Percentiles rank a stretch among this genome's conserved stretches.
phyloP scores from a whole-genome alignment of 2,113 vertebrate genomes.

The Mugil cephalus region DNA sequence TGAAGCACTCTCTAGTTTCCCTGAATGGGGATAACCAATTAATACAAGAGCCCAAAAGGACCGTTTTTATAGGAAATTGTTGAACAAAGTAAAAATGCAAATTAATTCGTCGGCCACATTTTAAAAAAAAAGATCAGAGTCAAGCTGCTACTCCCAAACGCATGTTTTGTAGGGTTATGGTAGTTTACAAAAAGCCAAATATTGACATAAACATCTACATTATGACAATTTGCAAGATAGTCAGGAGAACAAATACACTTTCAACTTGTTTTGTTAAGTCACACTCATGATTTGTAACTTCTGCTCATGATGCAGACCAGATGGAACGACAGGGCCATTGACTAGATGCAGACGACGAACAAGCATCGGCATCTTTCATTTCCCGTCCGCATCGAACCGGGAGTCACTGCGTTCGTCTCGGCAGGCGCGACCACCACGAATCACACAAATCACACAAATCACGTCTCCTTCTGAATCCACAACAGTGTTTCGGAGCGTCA shows the following conservation, averaged over 20 bases:
- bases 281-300: no score
- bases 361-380: background rate
- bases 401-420: constrained; percentile 27
- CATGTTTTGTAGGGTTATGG: no score
- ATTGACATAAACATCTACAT: no score
- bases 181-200: no score
- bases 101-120: background rate
- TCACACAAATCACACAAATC: constrained; percentile 75
- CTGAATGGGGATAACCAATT: constrained; percentile 1
- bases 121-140: background rate
- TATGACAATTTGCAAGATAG: no score
- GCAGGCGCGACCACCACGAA: constrained; percentile 37
- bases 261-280: no score
- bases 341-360: background rate
- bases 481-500: constrained; percentile 70
- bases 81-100: accelerated
- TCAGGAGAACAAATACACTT: no score
- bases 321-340: no score
- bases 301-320: no score
- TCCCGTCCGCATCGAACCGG: constrained; percentile 26
- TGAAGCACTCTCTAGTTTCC: background rate
- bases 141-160: background rate
- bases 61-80: background rate
- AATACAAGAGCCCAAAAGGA: background rate
- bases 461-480: constrained; percentile 67